Percentiles rank a stretch among this genome's conserved stretches.
Conservation (phyloP, 2,113 vertebrate genomes). For the Oryctolagus cuniculus region mOryCun1.1 NC_091441.1:26094001-26094500, state of each 20-base stretch:
- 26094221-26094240: neutral
- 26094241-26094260: neutral
- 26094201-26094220: neutral
- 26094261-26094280: neutral
- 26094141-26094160: too few relatives aligned
- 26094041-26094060: too few relatives aligned
- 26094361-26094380: neutral
- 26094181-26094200: neutral
- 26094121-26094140: too few relatives aligned
- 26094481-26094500: neutral
- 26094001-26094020: too few relatives aligned
- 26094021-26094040: too few relatives aligned
- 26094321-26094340: neutral
- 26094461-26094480: neutral
- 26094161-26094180: too few relatives aligned
- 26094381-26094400: neutral
- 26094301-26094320: neutral
- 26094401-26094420: neutral
- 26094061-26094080: too few relatives aligned
- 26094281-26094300: neutral
- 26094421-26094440: neutral
- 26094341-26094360: neutral
- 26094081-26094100: too few relatives aligned
- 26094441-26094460: neutral
- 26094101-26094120: too few relatives aligned